Base-by-base conservation (phyloP, 2,888 invertebrate genomes). In the Tuta absoluta region DNA sequence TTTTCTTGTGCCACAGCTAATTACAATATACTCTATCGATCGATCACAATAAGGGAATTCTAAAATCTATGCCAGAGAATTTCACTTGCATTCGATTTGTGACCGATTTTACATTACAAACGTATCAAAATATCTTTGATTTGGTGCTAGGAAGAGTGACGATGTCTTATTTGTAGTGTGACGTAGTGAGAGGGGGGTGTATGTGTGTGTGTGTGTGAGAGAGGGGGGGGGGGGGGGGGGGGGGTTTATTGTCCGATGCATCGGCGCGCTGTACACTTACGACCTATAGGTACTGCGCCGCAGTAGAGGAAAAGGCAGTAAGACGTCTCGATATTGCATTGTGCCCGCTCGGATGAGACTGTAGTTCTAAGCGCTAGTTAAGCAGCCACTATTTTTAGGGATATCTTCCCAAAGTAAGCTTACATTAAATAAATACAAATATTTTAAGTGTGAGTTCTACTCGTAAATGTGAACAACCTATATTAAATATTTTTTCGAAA, bases 181-280 rank as follows among this genome's bases (percentile, higher is more conserved):
- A 19, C 19, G 49, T 49, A 19, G 11, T 10, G 19, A 48, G 48
- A 19, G 17, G 19, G 8, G 17, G 2, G 21, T 10, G n/a, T 19
- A 12, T 73, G 74, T 74, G 84, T 86, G 45, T 45, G n/a, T 45
- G 41, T 41, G 14, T 41, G 12, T 41, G 41, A 12, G 41, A 19
- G 2, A 1, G 2, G 17, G 45, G 17, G 17, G 19, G 17, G 21
- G 11, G 21, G 5, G 21, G 77, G 77, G 80, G 82, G 75, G 80
- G 74, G 74, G 74, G 84, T 86, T 87, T 88, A 89, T 89, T 89
- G 90, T 90, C 90, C 90, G 89, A 86, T 84, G 85, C 82, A 83
- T 86, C 87, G 89, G 89, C 87, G 87, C 85, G 84, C 87, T 89
- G 88, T 89, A 89, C 87, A 89, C 91, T 91, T 91, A 91, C 87